These are phyloP conservation scores for Autographa pulchrina DNA, from an alignment of 2,888 invertebrate genomes.

Conservation along the genomic window DNA sequence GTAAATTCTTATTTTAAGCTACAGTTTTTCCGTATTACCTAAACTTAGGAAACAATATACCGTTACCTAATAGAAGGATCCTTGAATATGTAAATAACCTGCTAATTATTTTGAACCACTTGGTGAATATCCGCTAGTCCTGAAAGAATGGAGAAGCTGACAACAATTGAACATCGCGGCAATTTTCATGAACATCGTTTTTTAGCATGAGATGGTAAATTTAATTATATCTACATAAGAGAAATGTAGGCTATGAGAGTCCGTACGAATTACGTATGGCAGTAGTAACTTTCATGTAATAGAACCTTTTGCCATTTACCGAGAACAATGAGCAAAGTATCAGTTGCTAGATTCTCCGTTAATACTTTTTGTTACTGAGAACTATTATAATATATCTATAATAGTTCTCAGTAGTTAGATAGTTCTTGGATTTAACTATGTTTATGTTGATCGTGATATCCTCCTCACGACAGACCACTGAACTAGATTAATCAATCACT, in stretches of 20 bases:
- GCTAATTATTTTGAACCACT: too few species aligned
- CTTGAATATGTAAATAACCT: too few species aligned
- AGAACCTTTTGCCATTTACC: neutral
- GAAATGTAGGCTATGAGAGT: neutral
- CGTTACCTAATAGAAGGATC: too few species aligned
- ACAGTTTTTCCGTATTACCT: too few species aligned
- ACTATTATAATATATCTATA: too few species aligned
- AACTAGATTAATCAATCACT: neutral
- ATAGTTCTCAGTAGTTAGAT: too few species aligned
- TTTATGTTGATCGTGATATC: neutral
- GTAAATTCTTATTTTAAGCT: too few species aligned
- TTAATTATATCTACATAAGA: neutral
- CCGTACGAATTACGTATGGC: neutral
- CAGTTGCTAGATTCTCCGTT: neutral
- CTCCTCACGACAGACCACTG: neutral
- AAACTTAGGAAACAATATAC: too few species aligned
- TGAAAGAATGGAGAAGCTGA: too few species aligned
- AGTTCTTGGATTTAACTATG: neutral
- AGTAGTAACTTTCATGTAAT: constrained; percentile 3
- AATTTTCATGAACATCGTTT: too few species aligned
- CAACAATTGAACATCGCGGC: too few species aligned
- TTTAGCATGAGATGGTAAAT: neutral
- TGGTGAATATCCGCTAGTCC: too few species aligned
- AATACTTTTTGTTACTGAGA: neutral
- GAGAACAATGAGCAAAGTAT: neutral